Conservation (phyloP, 2,113 vertebrate genomes). For the Sciurus niger region DNA sequence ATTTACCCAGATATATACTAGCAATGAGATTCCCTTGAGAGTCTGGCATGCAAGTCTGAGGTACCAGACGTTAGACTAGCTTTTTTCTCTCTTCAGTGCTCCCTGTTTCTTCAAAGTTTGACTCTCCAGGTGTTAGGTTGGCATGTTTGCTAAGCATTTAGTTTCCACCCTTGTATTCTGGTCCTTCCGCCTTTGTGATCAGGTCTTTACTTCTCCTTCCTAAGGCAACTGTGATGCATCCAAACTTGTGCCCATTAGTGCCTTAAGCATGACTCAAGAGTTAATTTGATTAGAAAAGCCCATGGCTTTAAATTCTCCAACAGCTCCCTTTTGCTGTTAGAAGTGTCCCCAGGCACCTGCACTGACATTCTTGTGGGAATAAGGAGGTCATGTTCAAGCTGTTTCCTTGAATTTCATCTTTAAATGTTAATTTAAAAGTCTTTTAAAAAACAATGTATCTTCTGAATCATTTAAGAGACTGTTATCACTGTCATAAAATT, state of each 20-base stretch:
- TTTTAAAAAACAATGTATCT: constrained; percentile 16
- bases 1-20: background rate
- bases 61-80: background rate
- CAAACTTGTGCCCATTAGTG: background rate
- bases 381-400: background rate
- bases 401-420: constrained; percentile 9
- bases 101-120: constrained; percentile 9
- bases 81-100: background rate
- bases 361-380: background rate
- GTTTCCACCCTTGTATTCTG: background rate
- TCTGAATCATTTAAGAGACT: constrained; percentile 9
- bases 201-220: background rate
- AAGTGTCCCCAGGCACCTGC: background rate
- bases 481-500: background rate
- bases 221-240: background rate
- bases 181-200: background rate
- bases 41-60: background rate
- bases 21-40: background rate
- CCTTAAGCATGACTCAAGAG: background rate
- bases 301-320: background rate
- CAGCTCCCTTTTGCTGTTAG: background rate
- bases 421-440: background rate
- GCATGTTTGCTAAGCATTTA: background rate
- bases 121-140: background rate
- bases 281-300: constrained; percentile 1